Base-by-base conservation (phyloP, 2,888 invertebrate genomes). In the Lepetodrilus schrolli region DNA sequence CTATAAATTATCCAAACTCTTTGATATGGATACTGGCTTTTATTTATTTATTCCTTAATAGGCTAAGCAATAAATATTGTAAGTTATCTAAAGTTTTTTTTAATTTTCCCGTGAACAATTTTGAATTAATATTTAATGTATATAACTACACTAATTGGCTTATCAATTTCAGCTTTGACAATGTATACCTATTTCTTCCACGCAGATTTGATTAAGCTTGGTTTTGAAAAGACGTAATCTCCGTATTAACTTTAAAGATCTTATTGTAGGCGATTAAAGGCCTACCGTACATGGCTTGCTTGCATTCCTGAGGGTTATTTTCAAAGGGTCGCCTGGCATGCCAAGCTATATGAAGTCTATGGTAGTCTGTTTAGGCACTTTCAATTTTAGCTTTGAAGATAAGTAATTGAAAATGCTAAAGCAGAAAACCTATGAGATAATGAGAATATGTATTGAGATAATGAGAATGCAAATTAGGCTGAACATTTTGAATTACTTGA, bases 141-240 rank as follows among this genome's bases (percentile, higher is more conserved):
- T 58, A 13, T 30, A 58, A 30, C 58, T 58, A 30, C 58, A 17
- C 34, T 13, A 13, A 58, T 17, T 30, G 30, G n/a, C 58, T 13
- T 58, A 58, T 58, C 58, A 58, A 17, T 58, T 58, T 58, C 58
- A 58, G 17, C 30, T 58, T 58, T 58, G 26, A 58, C n/a, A 30
- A 17, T 58, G 58, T 30, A 30, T 5, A 58, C 26, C 26, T 58
- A 26, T 58, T 26, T 23, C 4, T 58, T 58, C n/a, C 13, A 43
- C n/a, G n/a, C n/a, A n/a, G n/a, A n/a, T 13, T 58, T 58, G 58
- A 58, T 58, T 58, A 58, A 23, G 26, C 17, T 17, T 43, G n/a
- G 34, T 58, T 23, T 34, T 26, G 30, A 58, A 58, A 17, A 58
- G 30, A 3, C 30, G 17, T 34, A 58, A 30, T 58, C 58, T 30